These are phyloP conservation scores for Oncorhynchus tshawytscha DNA, from an alignment of 2,113 vertebrate species.

Conservation along the genomic window DNA sequence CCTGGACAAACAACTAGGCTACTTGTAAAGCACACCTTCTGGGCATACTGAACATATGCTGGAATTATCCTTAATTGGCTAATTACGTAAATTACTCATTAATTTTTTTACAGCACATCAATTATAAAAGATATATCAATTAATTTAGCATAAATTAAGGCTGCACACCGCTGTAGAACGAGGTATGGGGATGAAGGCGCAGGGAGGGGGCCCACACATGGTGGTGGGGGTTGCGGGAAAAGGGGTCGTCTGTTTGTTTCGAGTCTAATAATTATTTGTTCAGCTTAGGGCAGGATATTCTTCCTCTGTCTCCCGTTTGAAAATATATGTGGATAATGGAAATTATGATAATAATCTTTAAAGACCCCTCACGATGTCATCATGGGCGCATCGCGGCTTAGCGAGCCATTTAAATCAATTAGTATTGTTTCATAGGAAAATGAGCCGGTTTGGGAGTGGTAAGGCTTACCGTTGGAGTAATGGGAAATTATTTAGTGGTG, in stretches of 20 bases:
- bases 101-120: constrained; percentile 99
- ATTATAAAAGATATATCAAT: constrained; percentile 99
- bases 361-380: constrained; percentile 98
- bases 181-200: constrained; percentile 84
- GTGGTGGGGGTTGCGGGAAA: constrained; percentile 23
- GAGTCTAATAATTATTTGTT: constrained; percentile 99
- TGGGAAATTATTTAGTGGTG: constrained; percentile 94
- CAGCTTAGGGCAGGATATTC: constrained; percentile 91
- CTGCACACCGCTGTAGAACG: constrained; percentile 81
- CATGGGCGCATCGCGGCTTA: constrained; percentile 91
- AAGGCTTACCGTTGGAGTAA: constrained; percentile 79
- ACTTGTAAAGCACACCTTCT: constrained; percentile 99
- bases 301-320: constrained; percentile 77
- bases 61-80: constrained; percentile 99
- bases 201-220: constrained; percentile 68
- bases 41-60: constrained; percentile 99
- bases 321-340: constrained; percentile 79
- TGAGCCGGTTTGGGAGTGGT: constrained; percentile 84
- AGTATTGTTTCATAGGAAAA: constrained; percentile 87
- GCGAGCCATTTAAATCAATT: constrained; percentile 99
- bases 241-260: constrained; percentile 91
- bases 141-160: constrained; percentile 99
- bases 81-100: constrained; percentile 99
- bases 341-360: constrained; percentile 99
- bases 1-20: constrained; percentile 98